phyloP scores from a whole-genome alignment of 2,888 invertebrate species.

The Melanotus villosus region DNA sequence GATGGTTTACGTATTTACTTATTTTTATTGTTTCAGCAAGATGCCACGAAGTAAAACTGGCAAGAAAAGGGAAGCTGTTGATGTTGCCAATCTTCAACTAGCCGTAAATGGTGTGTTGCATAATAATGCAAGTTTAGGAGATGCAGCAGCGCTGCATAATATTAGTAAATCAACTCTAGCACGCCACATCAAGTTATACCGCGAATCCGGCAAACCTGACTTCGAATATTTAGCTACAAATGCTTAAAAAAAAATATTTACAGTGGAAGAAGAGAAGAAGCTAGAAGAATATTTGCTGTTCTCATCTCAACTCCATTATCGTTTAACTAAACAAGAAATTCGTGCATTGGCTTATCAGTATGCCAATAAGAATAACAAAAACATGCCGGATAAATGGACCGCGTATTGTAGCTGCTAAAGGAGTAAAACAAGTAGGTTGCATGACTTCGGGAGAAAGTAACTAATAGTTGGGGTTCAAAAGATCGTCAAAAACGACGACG shows the following conservation, averaged over 20 bases:
- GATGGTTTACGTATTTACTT: not conserved
- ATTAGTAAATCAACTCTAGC: constrained; percentile 18
- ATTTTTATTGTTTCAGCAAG: not conserved
- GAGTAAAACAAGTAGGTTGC: too few species aligned
- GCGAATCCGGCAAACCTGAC: not conserved
- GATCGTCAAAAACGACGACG: too few species aligned
- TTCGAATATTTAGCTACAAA: constrained; percentile 8
- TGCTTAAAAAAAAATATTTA: constrained; percentile 10
- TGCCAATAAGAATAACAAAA: constrained; percentile 5
- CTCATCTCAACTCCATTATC: not conserved
- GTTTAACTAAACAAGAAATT: constrained; percentile 16
- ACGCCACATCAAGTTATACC: constrained; percentile 15
- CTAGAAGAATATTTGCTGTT: constrained; percentile 12
- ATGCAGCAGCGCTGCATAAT: constrained; percentile 15
- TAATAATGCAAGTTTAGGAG: constrained; percentile 15
- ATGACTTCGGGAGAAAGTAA: too few species aligned
- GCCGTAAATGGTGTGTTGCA: not conserved
- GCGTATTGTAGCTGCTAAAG: too few species aligned
- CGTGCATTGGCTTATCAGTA: constrained; percentile 15
- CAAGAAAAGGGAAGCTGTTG: constrained; percentile 7
- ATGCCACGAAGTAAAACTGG: not conserved
- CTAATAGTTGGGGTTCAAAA: too few species aligned
- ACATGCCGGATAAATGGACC: constrained; percentile 6
- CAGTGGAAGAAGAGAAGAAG: constrained; percentile 10
- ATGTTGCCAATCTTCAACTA: not conserved